Evolutionary conservation across 2,888 invertebrate genomes (phyloP).

Genomic region (Cancer borealis): DNA sequence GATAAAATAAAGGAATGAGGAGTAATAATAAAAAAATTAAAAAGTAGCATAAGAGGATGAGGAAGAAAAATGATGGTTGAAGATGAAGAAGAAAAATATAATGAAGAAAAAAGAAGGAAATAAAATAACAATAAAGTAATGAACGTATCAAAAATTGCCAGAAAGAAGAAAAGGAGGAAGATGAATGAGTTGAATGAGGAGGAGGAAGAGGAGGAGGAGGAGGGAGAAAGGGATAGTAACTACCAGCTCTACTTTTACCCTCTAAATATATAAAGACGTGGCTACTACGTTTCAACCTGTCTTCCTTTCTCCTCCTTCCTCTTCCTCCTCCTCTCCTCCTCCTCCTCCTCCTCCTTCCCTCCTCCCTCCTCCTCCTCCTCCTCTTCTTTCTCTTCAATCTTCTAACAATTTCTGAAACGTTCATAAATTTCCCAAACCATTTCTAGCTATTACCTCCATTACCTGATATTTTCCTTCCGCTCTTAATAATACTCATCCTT

Average conservation of each 20-base stretch:
- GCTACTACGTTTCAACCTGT: neutral
- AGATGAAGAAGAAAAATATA: too few relatives aligned
- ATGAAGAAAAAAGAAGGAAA: too few relatives aligned
- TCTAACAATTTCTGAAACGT: neutral
- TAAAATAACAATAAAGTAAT: too few relatives aligned
- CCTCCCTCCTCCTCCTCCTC: neutral
- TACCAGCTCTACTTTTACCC: constrained; percentile 8
- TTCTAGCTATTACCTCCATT: neutral
- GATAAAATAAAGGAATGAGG: too few relatives aligned
- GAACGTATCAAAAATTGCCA: neutral
- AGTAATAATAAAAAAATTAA: too few relatives aligned
- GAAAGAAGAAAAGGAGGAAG: neutral
- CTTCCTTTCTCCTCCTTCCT: neutral
- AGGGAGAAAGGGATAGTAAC: neutral
- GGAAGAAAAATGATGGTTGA: too few relatives aligned
- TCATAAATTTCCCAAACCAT: neutral
- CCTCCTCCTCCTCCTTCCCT: neutral
- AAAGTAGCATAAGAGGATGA: too few relatives aligned
- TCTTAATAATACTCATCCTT: neutral
- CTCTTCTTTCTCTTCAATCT: neutral
- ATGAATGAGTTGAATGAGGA: neutral
- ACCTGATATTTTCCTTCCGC: neutral
- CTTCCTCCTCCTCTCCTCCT: neutral
- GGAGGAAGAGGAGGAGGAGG: constrained; percentile 11
- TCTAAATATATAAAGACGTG: neutral